Evolutionary conservation across 1,140 invertebrate genomes (phyloP).

Genomic region (Drosophila tropicalis): DNA sequence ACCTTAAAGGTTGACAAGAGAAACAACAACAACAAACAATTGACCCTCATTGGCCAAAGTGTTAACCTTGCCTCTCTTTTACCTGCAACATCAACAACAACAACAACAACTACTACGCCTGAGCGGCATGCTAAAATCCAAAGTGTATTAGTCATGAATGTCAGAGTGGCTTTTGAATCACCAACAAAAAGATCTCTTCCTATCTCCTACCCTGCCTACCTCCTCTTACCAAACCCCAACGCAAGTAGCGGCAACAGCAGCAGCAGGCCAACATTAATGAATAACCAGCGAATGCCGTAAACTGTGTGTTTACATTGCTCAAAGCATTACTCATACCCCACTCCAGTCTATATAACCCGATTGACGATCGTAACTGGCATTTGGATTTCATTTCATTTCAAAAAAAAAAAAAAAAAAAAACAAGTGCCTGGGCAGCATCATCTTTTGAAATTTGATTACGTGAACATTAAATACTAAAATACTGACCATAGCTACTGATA

Average conservation of each 20-base stretch:
- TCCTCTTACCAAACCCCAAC: neutral
- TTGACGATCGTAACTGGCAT: constrained; percentile 3
- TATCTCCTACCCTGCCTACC: neutral
- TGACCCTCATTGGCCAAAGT: constrained; percentile 1
- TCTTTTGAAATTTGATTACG: constrained; percentile 42
- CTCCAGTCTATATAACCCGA: neutral
- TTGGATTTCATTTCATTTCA: neutral
- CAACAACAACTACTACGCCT: constrained; percentile 5
- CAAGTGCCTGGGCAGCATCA: neutral
- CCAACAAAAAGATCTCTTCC: constrained; percentile 21
- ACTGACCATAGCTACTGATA: constrained; percentile 14
- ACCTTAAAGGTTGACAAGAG: neutral
- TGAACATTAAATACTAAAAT: constrained; percentile 48
- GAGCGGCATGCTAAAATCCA: constrained; percentile 43
- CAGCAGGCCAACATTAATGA: constrained; percentile 30
- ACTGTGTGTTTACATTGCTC: constrained; percentile 71
- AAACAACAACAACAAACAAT: neutral
- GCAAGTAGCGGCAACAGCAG: constrained; percentile 15
- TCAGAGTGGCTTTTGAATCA: constrained; percentile 65
- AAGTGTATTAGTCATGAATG: constrained; percentile 69
- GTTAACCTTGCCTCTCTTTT: constrained; percentile 1
- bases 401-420: neutral
- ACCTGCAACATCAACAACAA: neutral
- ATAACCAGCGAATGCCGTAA: constrained; percentile 52
- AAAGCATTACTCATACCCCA: constrained; percentile 50